Base-by-base conservation (phyloP, 2,797 vertebrate genomes). In the Bucorvus abyssinicus region DNA sequence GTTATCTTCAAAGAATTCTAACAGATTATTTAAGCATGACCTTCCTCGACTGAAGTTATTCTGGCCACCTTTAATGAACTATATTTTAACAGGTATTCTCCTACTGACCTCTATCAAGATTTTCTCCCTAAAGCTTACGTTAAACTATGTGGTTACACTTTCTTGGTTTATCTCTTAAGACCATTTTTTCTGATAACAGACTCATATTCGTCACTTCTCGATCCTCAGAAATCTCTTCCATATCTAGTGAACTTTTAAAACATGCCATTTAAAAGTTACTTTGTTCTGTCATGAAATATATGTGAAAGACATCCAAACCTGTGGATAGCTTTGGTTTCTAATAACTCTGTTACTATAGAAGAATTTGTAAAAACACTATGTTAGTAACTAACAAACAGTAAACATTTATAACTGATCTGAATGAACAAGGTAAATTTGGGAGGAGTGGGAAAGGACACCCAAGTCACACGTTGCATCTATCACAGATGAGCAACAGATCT, bases 1-100 rank as follows among this genome's bases (percentile, higher is more conserved):
- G 15, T 71, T 78, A 91, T 68, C 88, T 93, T 95, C 83, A 71
- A 93, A 83, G 70, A 75, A 87, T 91, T 83, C 52, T 56, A 93
- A 44, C 15, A 53, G 44, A 38, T 85, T 84, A 53, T 87, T 93
- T 91, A 88, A 87, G 49, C 23, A 74, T 44, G 59, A 74, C 21
- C 24, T 76, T 89, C 65, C 30, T 77, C 85, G 29, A 60, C 78
- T 78, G 69, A 74, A 90, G 44, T 13, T 80, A 44, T 81, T 87
- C 67, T 69, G 38, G 14, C 9, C 38, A 80, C 23, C 65, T 85
- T 69, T 80, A 80, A 87, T 55, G 49, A 79, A 59, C 29, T 76
- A 11, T 47, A 47, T 14, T 84, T 87, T 57, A 76, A 18, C 3
- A 34, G 16, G 6, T 78, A 49, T 87, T 86, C 53, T 89, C 26